Base-by-base conservation (phyloP, 2,113 vertebrate genomes). In the Proteles cristata region DNA sequence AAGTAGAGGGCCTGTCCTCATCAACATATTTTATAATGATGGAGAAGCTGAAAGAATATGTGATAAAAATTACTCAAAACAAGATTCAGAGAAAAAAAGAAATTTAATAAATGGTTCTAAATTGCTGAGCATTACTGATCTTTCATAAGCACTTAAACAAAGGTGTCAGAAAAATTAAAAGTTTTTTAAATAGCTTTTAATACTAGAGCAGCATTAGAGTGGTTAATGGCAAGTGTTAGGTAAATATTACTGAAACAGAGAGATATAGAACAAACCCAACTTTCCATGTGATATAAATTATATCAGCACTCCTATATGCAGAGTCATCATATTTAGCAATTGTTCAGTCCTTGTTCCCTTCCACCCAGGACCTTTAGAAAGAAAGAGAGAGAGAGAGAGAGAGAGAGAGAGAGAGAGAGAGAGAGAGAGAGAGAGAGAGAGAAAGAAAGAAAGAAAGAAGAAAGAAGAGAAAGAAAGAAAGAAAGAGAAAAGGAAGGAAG, bases 71-170 rank as follows among this genome's bases (percentile, higher is more conserved):
- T 77, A 31, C 31, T 88, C 4, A 31, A 80, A 74, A 88, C 11
- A 45, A 87, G 25, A 31, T 31, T 91, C 48, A 84, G 31, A 74
- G 43, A 50, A 39, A 66, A 87, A 74, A 39, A 58, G 74, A 74
- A 71, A 45, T 65, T 65, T n/a, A 31, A 43, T 3, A 87, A 80
- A 69, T 69, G 11, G n/a, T 15, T 91, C 19, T 71, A 69, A 84
- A 71, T 23, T 79, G 25, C 28, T 79, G 61, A 83, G 8, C 50
- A 50, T 89, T 77, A 63, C 23, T 83, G 50, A 53, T 76, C 31
- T 87, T 82, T 93, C 58, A 1, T 65, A 69, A 69, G 14, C 90
- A 48, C 76, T 74, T 92, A 74, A 39, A 81, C 26, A 81, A 73
- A 71, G 11, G 14, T 83, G 26, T 87, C 23, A 35, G 66, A n/a